These are phyloP conservation scores for Patella caerulea DNA, from an alignment of 2,888 invertebrate species.

Conservation along the genomic window DNA sequence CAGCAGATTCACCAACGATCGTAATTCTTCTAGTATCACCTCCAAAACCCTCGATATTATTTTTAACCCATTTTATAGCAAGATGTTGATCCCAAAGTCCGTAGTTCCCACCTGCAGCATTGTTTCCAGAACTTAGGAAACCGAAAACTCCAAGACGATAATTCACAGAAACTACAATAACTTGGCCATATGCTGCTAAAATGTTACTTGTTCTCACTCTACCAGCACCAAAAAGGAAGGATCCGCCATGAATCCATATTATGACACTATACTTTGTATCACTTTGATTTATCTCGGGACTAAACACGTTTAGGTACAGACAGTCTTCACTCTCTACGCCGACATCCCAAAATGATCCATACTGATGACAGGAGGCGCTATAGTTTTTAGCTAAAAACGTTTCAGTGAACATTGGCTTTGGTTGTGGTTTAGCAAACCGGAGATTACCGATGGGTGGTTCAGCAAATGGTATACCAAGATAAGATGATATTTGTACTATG, in stretches of 20 bases:
- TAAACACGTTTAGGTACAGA: slow-evolving; percentile 49
- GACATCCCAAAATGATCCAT: slow-evolving; percentile 4
- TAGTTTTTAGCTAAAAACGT: slow-evolving; percentile 37
- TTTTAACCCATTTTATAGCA: slow-evolving; percentile 52
- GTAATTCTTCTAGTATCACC: slow-evolving; percentile 47
- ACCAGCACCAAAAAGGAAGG: slow-evolving; percentile 41
- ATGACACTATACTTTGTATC: slow-evolving; percentile 32
- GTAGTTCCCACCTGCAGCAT: slow-evolving; percentile 50
- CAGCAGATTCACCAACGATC: slow-evolving; percentile 56
- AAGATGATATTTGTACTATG: background rate
- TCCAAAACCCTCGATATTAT: slow-evolving; percentile 46
- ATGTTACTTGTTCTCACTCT: slow-evolving; percentile 10
- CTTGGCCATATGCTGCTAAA: slow-evolving; percentile 36
- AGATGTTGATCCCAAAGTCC: slow-evolving; percentile 55
- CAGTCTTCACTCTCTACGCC: slow-evolving; percentile 38
- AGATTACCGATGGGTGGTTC: background rate
- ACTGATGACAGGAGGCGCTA: slow-evolving; percentile 44
- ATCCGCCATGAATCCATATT: slow-evolving; percentile 50
- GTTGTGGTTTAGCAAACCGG: background rate
- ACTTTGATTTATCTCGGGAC: slow-evolving; percentile 32
- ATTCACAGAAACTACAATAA: slow-evolving; percentile 51
- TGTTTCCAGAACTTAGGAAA: slow-evolving; percentile 49
- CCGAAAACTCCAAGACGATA: slow-evolving; percentile 52
- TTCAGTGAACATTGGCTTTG: slow-evolving; percentile 20
- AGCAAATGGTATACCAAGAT: background rate